phyloP scores from a whole-genome alignment of 2,113 vertebrate genomes.

The Sciurus niger region DNA sequence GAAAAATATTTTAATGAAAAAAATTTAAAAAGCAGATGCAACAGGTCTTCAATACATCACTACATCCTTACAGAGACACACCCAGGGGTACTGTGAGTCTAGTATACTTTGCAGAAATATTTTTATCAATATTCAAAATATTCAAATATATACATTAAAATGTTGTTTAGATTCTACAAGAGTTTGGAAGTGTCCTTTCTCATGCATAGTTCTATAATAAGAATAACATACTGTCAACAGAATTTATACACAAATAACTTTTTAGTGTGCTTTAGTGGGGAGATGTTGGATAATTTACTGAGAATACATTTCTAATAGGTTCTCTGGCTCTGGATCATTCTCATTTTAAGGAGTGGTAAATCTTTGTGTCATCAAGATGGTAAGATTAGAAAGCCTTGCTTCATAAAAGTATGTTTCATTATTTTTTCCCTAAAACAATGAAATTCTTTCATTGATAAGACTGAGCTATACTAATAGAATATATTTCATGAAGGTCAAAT shows the following conservation, averaged over 20 bases:
- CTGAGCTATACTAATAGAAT: neutral
- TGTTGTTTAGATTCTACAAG: constrained; percentile 48
- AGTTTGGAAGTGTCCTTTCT: constrained; percentile 64
- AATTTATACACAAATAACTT: constrained; percentile 69
- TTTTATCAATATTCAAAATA: constrained; percentile 24
- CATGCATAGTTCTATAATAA: neutral
- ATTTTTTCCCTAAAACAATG: constrained; percentile 45
- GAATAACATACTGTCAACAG: constrained; percentile 61
- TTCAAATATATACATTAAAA: constrained; percentile 52
- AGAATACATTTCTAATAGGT: constrained; percentile 56
- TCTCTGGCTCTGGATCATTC: neutral
- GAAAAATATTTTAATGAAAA: neutral
- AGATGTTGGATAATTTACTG: constrained; percentile 36
- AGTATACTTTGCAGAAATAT: neutral
- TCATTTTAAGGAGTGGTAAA: constrained; percentile 44
- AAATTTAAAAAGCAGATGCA: no score
- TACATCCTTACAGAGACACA: neutral
- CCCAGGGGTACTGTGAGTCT: neutral
- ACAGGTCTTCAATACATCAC: neutral
- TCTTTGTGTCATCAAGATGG: constrained; percentile 14
- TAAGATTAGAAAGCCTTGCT: neutral
- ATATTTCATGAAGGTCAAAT: neutral
- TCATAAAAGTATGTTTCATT: neutral
- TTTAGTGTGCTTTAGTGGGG: constrained; percentile 36
- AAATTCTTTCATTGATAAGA: neutral